phyloP scores from a whole-genome alignment of 2,113 vertebrate species.

The Fulica atra region DNA sequence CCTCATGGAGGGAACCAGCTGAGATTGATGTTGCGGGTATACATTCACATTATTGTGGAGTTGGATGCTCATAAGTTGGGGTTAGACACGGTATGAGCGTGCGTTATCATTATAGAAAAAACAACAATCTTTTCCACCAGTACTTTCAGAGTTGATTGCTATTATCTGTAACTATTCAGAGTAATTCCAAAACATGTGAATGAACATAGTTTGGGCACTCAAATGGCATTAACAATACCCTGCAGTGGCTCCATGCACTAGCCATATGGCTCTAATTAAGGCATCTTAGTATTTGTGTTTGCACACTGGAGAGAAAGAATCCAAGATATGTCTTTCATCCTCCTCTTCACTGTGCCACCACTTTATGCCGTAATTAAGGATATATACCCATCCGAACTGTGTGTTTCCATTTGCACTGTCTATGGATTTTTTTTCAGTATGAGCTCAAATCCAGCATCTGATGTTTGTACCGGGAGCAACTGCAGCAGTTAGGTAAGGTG shows the following conservation, averaged over 20 bases:
- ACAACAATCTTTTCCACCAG: neutral
- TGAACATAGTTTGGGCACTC: neutral
- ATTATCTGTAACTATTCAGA: neutral
- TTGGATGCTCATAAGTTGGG: neutral
- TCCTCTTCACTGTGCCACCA: neutral
- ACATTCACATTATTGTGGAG: neutral
- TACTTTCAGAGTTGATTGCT: neutral
- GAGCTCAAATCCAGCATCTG: neutral
- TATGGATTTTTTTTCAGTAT: neutral
- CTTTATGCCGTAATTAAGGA: conserved; percentile 11
- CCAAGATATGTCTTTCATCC: neutral
- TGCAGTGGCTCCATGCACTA: conserved; percentile 3
- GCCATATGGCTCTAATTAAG: conserved; percentile 51
- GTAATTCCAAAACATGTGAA: neutral
- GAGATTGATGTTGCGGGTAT: neutral
- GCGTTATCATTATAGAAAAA: neutral
- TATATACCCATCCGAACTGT: neutral
- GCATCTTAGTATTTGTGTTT: neutral
- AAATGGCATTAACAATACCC: neutral
- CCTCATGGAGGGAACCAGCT: neutral
- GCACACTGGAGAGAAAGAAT: conserved; percentile 5
- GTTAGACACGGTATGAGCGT: neutral
- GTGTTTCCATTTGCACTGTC: neutral
- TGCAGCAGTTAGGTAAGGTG: neutral
- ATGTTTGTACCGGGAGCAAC: neutral